A percentile compares a stretch with the other conserved stretches of the same genome.
phyloP scores from a whole-genome alignment of 2,113 vertebrate genomes.

The Microcebus ravelobensis region DNA sequence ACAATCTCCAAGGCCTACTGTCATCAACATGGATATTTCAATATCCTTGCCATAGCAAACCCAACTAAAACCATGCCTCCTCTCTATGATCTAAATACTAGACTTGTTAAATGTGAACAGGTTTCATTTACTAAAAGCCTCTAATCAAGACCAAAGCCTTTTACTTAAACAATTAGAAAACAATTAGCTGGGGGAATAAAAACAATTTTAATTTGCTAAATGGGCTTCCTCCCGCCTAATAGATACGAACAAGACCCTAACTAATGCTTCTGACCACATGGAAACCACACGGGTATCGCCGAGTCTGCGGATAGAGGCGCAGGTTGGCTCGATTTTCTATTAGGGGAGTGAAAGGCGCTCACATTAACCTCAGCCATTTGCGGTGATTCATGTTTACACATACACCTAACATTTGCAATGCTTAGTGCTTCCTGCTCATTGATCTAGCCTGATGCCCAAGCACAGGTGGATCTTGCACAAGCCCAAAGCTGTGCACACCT shows the following conservation, averaged over 20 bases:
- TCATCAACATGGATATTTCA: conserved; percentile 16
- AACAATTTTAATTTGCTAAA: conserved; percentile 81
- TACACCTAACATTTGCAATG: not conserved
- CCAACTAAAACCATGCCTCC: conserved; percentile 33
- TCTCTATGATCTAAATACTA: conserved; percentile 69
- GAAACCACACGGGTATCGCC: conserved; percentile 29
- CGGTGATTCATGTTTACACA: conserved; percentile 69
- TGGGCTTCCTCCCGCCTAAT: conserved; percentile 75
- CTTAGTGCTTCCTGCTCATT: not conserved
- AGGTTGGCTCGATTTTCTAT: conserved; percentile 51
- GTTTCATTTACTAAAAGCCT: conserved; percentile 80
- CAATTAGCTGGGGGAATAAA: conserved; percentile 79
- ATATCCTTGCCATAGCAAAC: conserved; percentile 27
- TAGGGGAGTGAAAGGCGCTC: conserved; percentile 56
- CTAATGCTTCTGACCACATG: conserved; percentile 74
- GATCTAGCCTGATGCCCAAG: conserved; percentile 17
- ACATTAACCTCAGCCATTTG: conserved; percentile 63
- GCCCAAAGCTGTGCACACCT: not conserved
- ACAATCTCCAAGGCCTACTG: conserved; percentile 25
- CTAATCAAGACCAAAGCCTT: conserved; percentile 79
- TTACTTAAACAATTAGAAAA: conserved; percentile 83
- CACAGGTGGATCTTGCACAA: not conserved
- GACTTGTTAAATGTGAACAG: conserved; percentile 73
- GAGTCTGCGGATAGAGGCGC: conserved; percentile 5
- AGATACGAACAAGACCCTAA: conserved; percentile 73